Conservation (phyloP, 2,113 vertebrate species). For the Aspidoscelis tigris region DNA sequence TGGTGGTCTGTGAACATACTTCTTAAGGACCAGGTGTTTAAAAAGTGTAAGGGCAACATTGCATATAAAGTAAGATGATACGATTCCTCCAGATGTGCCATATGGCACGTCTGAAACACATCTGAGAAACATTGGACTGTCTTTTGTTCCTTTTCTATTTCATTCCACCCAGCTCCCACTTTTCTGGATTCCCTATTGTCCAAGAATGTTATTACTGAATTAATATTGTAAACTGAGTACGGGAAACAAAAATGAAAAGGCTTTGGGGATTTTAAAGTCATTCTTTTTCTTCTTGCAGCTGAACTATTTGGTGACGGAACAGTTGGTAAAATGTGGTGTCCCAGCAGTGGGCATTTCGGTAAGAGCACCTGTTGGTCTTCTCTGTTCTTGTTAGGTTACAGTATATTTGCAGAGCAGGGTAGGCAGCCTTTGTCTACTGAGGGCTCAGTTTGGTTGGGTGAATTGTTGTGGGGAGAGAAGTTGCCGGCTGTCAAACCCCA, state of each 20-base stretch:
- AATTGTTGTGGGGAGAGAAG: not conserved
- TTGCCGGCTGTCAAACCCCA: not conserved
- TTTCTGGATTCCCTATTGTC: not conserved
- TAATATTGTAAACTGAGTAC: not conserved
- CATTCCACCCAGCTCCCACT: too few relatives aligned
- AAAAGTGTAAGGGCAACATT: not conserved
- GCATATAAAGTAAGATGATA: not conserved
- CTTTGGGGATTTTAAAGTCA: not conserved
- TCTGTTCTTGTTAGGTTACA: not conserved
- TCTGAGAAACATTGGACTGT: not conserved
- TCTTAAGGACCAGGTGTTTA: not conserved
- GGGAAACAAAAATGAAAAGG: not conserved
- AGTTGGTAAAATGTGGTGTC: constrained; percentile 29
- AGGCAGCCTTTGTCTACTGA: not conserved
- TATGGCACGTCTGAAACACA: constrained; percentile 4
- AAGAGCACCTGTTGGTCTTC: not conserved
- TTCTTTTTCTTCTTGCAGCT: constrained; percentile 16
- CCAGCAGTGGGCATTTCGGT: constrained; percentile 39
- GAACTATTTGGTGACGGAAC: constrained; percentile 22
- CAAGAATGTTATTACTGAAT: not conserved
- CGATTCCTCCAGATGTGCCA: not conserved
- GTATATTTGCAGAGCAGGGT: not conserved
- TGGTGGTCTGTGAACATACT: not conserved
- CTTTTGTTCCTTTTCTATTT: not conserved
- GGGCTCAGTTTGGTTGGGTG: not conserved